Conservation (phyloP, 2,888 invertebrate species). For the Eulithis prunata region DNA sequence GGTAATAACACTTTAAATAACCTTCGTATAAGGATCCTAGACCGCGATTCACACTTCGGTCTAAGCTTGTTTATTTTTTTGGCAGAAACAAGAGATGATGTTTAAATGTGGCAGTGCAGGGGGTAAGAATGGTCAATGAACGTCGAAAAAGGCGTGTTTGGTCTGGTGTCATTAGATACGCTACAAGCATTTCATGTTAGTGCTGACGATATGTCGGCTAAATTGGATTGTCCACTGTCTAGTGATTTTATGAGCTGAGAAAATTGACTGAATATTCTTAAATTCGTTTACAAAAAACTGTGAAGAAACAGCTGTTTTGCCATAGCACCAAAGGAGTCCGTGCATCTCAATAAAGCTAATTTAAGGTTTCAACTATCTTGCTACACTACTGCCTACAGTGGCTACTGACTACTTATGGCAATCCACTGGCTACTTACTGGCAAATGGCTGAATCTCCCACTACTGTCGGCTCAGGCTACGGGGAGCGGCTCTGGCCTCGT, state of each 20-base stretch:
- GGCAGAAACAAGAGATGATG: too few species aligned
- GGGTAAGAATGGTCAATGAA: too few species aligned
- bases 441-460: constrained; percentile 46
- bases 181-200: neutral
- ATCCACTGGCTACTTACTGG: constrained; percentile 55
- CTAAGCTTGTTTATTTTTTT: too few species aligned
- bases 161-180: too few species aligned
- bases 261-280: neutral
- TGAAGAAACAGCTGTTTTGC: too few species aligned
- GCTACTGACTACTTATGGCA: constrained; percentile 41
- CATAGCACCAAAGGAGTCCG: too few species aligned
- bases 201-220: constrained; percentile 10
- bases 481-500: constrained; percentile 78
- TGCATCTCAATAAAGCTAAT: neutral
- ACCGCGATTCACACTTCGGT: too few species aligned
- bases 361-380: neutral
- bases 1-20: too few species aligned
- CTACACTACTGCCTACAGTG: constrained; percentile 64
- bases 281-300: neutral
- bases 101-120: too few species aligned
- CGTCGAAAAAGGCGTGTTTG: too few species aligned
- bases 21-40: too few species aligned
- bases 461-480: constrained; percentile 61
- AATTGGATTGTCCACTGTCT: constrained; percentile 19
- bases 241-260: neutral